Evolutionary conservation across 2,113 vertebrate species (phyloP).

Genomic region (Myrmecophaga tridactyla): DNA sequence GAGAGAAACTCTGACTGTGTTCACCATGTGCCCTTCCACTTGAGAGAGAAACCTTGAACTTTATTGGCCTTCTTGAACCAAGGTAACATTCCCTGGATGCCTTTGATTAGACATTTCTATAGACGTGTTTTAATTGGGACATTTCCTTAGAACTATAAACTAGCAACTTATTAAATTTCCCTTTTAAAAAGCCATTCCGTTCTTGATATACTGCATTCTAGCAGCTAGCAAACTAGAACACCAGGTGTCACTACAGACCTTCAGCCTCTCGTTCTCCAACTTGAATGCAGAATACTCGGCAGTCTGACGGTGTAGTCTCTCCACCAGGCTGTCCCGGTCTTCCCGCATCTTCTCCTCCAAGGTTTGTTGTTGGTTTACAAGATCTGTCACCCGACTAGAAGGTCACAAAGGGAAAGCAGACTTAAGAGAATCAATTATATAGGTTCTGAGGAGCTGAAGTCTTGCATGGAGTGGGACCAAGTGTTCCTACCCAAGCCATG

Average conservation of each 20-base stretch:
- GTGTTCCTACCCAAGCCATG: neutral
- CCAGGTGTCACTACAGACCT: conserved; percentile 78
- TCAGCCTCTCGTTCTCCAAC: conserved; percentile 91
- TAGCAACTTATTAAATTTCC: too few relatives aligned
- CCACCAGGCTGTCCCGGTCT: conserved; percentile 84
- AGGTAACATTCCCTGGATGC: too few relatives aligned
- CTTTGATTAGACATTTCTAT: too few relatives aligned
- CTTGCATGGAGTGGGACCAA: neutral
- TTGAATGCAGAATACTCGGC: conserved; percentile 83
- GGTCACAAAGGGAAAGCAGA: conserved; percentile 16
- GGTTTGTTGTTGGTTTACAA: conserved; percentile 85
- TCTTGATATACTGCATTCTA: too few relatives aligned
- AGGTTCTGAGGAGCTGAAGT: neutral
- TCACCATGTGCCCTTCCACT: too few relatives aligned
- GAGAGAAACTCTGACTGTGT: too few relatives aligned
- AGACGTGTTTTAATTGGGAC: too few relatives aligned
- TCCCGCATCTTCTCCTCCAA: conserved; percentile 85
- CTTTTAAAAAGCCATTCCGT: too few relatives aligned
- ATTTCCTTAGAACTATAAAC: too few relatives aligned
- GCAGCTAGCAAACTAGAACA: too few relatives aligned
- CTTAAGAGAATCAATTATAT: neutral
- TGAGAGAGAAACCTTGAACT: too few relatives aligned
- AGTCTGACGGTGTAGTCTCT: conserved; percentile 85
- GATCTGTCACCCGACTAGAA: conserved; percentile 86
- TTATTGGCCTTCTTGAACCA: too few relatives aligned